Conservation (phyloP, 2,888 invertebrate genomes). For the Conomelus anceps region DNA sequence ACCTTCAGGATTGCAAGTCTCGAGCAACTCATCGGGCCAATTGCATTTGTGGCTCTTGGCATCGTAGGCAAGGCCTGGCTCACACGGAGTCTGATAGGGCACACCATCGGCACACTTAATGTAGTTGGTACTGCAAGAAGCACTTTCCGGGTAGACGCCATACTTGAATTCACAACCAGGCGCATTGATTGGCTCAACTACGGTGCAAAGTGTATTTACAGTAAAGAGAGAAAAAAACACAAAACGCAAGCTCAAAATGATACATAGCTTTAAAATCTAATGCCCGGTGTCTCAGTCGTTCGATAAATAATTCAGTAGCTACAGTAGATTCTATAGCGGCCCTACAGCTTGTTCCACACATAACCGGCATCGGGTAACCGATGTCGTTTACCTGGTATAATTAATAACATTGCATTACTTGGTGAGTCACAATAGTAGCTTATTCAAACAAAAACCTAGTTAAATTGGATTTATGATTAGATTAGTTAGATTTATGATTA, state of each 20-base stretch:
- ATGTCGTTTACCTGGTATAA: too few relatives aligned
- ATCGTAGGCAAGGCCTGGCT: constrained; percentile 82
- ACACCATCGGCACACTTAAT: constrained; percentile 79
- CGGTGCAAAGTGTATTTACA: neutral
- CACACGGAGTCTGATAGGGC: constrained; percentile 72
- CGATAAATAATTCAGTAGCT: too few relatives aligned
- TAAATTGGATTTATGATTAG: too few relatives aligned
- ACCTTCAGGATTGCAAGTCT: constrained; percentile 86
- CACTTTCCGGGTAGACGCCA: constrained; percentile 76
- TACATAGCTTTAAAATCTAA: neutral
- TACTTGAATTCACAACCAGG: constrained; percentile 85
- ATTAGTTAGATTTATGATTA: too few relatives aligned
- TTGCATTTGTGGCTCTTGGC: constrained; percentile 83
- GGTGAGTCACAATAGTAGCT: too few relatives aligned
- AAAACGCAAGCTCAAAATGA: too few relatives aligned
- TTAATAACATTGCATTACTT: too few relatives aligned
- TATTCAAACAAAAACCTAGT: too few relatives aligned
- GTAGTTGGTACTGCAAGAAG: constrained; percentile 76
- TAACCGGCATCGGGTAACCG: too few relatives aligned
- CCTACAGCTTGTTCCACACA: too few relatives aligned
- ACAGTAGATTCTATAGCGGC: too few relatives aligned
- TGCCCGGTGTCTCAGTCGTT: too few relatives aligned
- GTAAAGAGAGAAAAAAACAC: neutral
- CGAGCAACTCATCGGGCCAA: constrained; percentile 85
- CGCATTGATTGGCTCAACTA: constrained; percentile 70